These are phyloP conservation scores for Argyrosomus regius DNA, from an alignment of 2,797 vertebrate species.

Conservation along the genomic window DNA sequence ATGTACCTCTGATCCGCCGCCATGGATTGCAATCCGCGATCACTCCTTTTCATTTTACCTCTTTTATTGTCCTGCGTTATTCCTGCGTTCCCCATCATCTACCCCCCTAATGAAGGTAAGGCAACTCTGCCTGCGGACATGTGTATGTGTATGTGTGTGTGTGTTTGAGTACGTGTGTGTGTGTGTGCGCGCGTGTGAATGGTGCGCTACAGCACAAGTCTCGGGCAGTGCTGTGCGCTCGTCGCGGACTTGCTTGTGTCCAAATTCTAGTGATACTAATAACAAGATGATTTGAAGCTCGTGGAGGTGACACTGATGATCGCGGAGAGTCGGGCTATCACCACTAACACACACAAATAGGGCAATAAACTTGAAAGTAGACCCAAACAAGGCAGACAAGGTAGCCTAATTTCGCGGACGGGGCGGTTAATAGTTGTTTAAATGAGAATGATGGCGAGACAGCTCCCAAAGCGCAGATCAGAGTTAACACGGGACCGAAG, in stretches of 20 bases:
- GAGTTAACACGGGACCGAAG: constrained; percentile 29
- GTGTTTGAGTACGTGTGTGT: constrained; percentile 12
- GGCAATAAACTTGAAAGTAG: constrained; percentile 48
- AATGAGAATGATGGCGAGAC: constrained; percentile 32
- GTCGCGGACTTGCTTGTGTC: constrained; percentile 40
- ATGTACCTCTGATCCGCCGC: constrained; percentile 93
- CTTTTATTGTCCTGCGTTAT: constrained; percentile 80
- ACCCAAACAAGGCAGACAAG: constrained; percentile 21
- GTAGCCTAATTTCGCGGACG: constrained; percentile 10
- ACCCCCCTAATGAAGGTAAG: constrained; percentile 96
- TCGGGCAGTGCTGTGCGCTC: constrained; percentile 38
- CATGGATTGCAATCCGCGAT: constrained; percentile 93
- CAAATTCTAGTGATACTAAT: constrained; percentile 39
- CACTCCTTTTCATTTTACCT: constrained; percentile 81
- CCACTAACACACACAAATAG: background rate
- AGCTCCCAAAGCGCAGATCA: constrained; percentile 16
- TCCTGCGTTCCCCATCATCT: constrained; percentile 81
- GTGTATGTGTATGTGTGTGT: constrained; percentile 18
- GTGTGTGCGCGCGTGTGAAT: constrained; percentile 4
- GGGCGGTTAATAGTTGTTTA: constrained; percentile 41
- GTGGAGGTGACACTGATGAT: constrained; percentile 1
- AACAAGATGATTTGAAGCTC: constrained; percentile 29
- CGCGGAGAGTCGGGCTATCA: background rate
- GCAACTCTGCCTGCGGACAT: constrained; percentile 45
- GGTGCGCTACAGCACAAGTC: constrained; percentile 45